phyloP scores from a whole-genome alignment of 37 sponge, comb jelly and placozoan species.

The Crambe crambe region DNA sequence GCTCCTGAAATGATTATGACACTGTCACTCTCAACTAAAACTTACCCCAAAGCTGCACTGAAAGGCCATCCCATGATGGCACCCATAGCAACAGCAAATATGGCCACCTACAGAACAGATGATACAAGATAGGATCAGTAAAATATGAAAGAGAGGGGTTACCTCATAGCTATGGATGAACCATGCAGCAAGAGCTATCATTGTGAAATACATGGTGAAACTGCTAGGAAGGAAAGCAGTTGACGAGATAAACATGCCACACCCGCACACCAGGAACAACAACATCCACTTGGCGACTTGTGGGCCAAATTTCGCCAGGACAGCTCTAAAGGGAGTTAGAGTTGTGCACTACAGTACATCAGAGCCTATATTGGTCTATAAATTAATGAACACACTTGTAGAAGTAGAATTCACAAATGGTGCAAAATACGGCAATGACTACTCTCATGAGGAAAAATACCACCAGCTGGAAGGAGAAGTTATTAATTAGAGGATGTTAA shows the following conservation, averaged over 20 bases:
- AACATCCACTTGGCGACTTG: conserved; percentile 56
- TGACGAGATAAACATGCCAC: conserved; percentile 93
- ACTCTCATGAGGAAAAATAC: conserved; percentile 79
- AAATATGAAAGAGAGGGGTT: not conserved
- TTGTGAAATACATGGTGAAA: conserved; percentile 87
- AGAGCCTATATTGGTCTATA: not conserved
- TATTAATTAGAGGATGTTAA: no score
- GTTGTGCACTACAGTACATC: not conserved
- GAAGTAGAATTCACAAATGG: conserved; percentile 82
- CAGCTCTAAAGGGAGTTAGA: conserved; percentile 35
- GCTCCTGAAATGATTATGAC: no score
- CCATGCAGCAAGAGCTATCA: conserved; percentile 90
- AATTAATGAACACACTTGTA: conserved; percentile 57
- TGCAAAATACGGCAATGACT: conserved; percentile 63
- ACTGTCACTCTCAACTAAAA: not conserved
- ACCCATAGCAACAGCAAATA: conserved; percentile 77
- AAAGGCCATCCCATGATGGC: conserved; percentile 97
- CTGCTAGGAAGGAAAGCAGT: conserved; percentile 93
- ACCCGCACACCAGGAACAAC: conserved; percentile 62
- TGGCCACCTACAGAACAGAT: conserved; percentile 62
- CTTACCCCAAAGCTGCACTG: conserved; percentile 90
- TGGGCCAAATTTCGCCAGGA: conserved; percentile 61
- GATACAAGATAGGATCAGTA: not conserved
- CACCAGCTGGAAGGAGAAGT: conserved; percentile 47
- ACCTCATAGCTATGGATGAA: conserved; percentile 56